Evolutionary conservation across 2,797 vertebrate genomes (phyloP), one percentile per base, ranked within the genome.

Genomic region (Oryzias dopingdopingensis): DNA sequence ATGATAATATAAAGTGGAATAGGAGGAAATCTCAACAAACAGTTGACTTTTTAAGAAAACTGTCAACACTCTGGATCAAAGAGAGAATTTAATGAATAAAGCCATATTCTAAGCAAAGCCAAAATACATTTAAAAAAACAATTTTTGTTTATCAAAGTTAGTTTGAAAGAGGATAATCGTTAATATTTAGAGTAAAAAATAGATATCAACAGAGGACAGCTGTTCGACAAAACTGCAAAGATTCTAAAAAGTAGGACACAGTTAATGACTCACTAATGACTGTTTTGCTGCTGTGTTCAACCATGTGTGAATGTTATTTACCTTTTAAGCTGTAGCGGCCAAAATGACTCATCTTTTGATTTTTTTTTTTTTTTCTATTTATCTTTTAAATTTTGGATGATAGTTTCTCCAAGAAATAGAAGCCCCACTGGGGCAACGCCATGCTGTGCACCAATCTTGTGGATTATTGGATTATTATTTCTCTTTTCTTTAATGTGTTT

Each of bases 141-240:
- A 2, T 13, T 37, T 12, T 37, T 37, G 32, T 37, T 37, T 3
- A 37, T 37, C 10, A 12, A 12, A 37, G 10, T 37, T 37, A 6
- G 3, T 22, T 22, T 26, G 5, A 7, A 26, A 26, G 26, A 1
- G 32, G 32, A 37, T 37, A 37, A 12, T 12, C 12, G 32, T 2
- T 71, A 65, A 65, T 68, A 42, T 55, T 3, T 50, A 10, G 49
- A 49, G 49, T 59, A 74, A 72, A 74, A 52, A 55, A 84, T 68
- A 62, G 20, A 41, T 64, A 52, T 65, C 65, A 82, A 79, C 77
- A 82, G 70, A 66, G 56, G 71, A 71, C 74, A 77, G 63, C 77
- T 79, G 79, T 50, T 42, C 77, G 79, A 79, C 67, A 70, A 78
- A 74, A 42, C 70, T 76, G 81, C 68, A 73, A 75, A 73, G 79